Percentiles rank a stretch among this genome's conserved stretches.
Conservation (phyloP, 1,140 invertebrate genomes). For the Copidosoma floridanum region DNA sequence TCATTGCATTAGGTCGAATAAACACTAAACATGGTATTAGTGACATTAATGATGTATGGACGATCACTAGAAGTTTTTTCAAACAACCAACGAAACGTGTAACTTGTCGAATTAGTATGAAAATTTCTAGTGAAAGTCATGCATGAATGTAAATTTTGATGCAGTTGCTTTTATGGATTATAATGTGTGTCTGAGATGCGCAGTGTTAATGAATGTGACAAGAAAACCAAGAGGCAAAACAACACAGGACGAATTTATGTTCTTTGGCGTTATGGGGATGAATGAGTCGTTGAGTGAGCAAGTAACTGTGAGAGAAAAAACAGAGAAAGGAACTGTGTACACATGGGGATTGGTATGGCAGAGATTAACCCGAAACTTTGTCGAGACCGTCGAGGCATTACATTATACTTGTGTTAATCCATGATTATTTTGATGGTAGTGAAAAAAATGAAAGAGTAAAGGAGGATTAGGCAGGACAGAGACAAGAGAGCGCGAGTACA, state of each 20-base stretch:
- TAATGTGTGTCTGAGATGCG: too few relatives aligned
- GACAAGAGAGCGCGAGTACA: constrained; percentile 17
- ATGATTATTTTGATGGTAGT: constrained; percentile 14
- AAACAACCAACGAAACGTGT: too few relatives aligned
- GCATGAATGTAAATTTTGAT: too few relatives aligned
- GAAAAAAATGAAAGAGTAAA: too few relatives aligned
- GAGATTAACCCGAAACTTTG: constrained; percentile 7
- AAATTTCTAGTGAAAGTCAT: too few relatives aligned
- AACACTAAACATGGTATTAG: constrained; percentile 2
- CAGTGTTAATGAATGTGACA: constrained; percentile 44
- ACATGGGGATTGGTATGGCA: constrained; percentile 11
- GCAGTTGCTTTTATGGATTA: too few relatives aligned
- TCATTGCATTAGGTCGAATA: background rate
- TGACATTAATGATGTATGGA: constrained; percentile 16
- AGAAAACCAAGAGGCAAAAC: constrained; percentile 50
- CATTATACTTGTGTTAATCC: constrained; percentile 20
- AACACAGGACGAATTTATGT: constrained; percentile 39
- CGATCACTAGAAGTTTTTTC: background rate
- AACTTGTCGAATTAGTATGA: too few relatives aligned
- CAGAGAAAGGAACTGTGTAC: too few relatives aligned
- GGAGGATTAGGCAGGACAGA: constrained; percentile 13
- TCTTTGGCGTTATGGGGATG: constrained; percentile 28
- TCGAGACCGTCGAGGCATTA: constrained; percentile 8
- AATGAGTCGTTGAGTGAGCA: too few relatives aligned
- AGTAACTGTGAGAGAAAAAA: too few relatives aligned